A percentile compares a stretch with the other conserved stretches of the same genome.
phyloP scores from a whole-genome alignment of 2,113 vertebrate genomes.

The Seriola rivoliana region DNA sequence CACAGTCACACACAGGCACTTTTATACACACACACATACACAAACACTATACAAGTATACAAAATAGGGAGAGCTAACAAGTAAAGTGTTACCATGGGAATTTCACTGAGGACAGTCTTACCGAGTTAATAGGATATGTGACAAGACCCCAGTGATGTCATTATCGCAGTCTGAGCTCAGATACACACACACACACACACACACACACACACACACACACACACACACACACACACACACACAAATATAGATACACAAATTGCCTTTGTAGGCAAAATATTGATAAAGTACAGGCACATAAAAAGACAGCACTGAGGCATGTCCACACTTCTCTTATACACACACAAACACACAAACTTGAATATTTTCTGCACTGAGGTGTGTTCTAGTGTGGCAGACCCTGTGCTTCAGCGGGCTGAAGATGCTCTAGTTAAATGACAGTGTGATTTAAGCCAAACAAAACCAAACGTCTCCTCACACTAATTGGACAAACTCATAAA shows the following conservation, averaged over 20 bases:
- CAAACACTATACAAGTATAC: conserved; percentile 4
- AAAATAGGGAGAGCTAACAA: conserved; percentile 34
- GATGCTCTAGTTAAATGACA: conserved; percentile 41
- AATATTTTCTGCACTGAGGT: not conserved
- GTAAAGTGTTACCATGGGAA: conserved; percentile 57
- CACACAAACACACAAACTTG: not conserved
- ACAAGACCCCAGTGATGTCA: conserved; percentile 49
- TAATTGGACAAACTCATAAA: conserved; percentile 68
- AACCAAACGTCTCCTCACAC: conserved; percentile 41
- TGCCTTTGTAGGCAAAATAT: conserved; percentile 28
- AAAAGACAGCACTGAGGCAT: not conserved
- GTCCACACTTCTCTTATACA: not conserved
- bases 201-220: conserved; percentile 1
- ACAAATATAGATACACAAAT: conserved; percentile 55
- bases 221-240: conserved; percentile 1
- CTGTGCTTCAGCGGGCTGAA: conserved; percentile 23
- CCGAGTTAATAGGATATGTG: conserved; percentile 50
- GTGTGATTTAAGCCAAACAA: conserved; percentile 49
- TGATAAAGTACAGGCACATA: conserved; percentile 11
- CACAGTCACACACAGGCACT: conserved; percentile 17
- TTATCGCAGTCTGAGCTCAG: conserved; percentile 35
- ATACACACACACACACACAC: conserved; percentile 1
- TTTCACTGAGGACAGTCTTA: conserved; percentile 42
- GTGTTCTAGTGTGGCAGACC: not conserved
- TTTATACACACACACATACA: not conserved